phyloP scores from a whole-genome alignment of 2,113 vertebrate species.

The Cryptotis parvus region DNA sequence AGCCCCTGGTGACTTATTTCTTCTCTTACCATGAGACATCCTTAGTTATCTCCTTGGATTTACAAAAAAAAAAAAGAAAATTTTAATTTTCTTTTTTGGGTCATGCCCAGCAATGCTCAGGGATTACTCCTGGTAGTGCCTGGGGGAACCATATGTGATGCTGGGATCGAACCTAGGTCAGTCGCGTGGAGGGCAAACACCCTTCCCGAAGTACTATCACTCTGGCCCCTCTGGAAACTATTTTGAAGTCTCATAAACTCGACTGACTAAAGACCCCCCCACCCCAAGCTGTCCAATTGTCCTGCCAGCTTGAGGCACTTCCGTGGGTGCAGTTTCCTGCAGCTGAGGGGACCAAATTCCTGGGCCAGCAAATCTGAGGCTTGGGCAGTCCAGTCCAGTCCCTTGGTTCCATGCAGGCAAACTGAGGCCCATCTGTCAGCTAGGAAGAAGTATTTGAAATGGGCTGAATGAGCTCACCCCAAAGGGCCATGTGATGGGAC shows the following conservation, averaged over 20 bases:
- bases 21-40: background rate
- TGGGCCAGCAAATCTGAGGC: background rate
- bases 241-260: background rate
- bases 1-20: background rate
- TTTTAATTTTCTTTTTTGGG: no score
- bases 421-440: background rate
- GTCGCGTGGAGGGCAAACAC: no score
- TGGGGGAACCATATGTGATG: no score
- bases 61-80: constrained; percentile 38
- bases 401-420: background rate
- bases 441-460: background rate
- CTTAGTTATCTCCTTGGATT: constrained; percentile 12
- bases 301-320: background rate
- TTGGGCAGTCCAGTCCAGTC: background rate
- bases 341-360: no score
- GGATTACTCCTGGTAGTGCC: no score
- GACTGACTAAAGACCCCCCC: background rate
- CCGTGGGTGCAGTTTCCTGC: background rate
- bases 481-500: background rate
- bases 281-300: background rate
- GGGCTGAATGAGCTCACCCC: background rate
- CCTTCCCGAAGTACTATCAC: no score
- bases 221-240: background rate
- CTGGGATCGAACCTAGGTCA: no score
- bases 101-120: no score